These are phyloP conservation scores for Aramus guarauna DNA, from an alignment of 2,113 vertebrate genomes.

Conservation along the genomic window DNA sequence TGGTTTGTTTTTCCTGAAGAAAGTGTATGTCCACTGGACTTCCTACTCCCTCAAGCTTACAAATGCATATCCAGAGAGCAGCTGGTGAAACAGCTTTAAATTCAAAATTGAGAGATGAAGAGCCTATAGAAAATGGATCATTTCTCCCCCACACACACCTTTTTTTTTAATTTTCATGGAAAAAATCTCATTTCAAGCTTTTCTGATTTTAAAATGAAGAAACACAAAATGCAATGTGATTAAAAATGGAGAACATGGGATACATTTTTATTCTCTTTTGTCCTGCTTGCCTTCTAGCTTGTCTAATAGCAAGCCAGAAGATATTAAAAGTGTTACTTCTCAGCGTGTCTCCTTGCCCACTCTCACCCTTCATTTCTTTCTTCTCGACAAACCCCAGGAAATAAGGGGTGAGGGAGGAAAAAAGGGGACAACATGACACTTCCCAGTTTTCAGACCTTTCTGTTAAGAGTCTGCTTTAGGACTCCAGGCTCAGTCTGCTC, in stretches of 20 bases:
- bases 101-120: neutral
- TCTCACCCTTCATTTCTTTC: neutral
- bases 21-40: neutral
- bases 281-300: neutral
- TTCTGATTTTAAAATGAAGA: neutral
- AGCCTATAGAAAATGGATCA: neutral
- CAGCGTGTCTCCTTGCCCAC: neutral
- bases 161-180: neutral
- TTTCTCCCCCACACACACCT: neutral
- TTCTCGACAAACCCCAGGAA: neutral
- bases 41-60: neutral
- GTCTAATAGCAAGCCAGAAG: neutral
- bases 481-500: neutral
- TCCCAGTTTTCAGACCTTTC: neutral
- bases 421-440: neutral
- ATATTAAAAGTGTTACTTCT: neutral
- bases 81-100: neutral
- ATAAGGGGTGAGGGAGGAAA: neutral
- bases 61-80: neutral
- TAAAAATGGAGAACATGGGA: neutral
- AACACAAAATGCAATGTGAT: neutral
- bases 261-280: neutral
- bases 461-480: neutral
- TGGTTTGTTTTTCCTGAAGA: neutral
- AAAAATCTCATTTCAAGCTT: neutral